A percentile compares a stretch with the other conserved stretches of the same genome.
phyloP scores from a whole-genome alignment of 2,888 invertebrate genomes.

The Drosophila emarginata region DNA sequence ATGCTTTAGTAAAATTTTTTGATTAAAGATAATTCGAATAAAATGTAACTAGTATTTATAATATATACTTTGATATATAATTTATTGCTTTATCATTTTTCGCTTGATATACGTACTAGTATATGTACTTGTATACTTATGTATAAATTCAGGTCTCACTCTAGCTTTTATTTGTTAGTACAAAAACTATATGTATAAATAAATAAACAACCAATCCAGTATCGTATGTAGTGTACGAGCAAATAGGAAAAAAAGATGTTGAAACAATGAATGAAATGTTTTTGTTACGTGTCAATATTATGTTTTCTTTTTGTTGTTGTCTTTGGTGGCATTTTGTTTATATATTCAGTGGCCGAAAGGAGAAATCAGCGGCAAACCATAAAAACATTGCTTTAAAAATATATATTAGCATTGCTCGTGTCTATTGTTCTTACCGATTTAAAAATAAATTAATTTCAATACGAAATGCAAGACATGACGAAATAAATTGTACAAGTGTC shows the following conservation, averaged over 20 bases:
- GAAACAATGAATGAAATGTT: constrained; percentile 75
- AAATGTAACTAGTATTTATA: too few relatives aligned
- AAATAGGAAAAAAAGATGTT: constrained; percentile 31
- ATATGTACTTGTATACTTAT: not conserved
- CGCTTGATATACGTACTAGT: not conserved
- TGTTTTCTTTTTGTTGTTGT: constrained; percentile 42
- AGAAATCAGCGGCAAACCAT: constrained; percentile 38
- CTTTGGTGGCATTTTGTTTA: constrained; percentile 56
- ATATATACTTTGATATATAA: too few relatives aligned
- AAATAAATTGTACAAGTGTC: constrained; percentile 73
- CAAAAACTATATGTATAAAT: not conserved
- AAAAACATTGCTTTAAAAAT: constrained; percentile 64
- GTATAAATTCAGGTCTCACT: not conserved
- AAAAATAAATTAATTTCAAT: constrained; percentile 49
- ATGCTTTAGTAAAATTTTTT: too few relatives aligned
- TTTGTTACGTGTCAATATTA: constrained; percentile 69
- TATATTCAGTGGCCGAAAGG: constrained; percentile 44
- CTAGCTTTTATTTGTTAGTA: constrained; percentile 4
- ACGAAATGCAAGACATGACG: constrained; percentile 67
- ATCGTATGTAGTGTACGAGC: not conserved
- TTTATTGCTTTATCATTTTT: not conserved
- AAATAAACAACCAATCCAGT: constrained; percentile 1
- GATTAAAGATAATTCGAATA: too few relatives aligned
- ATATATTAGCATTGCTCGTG: constrained; percentile 36
- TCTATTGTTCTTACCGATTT: constrained; percentile 28